Evolutionary conservation across 2,888 invertebrate species (phyloP).

Genomic region (Galerucella pusilla): DNA sequence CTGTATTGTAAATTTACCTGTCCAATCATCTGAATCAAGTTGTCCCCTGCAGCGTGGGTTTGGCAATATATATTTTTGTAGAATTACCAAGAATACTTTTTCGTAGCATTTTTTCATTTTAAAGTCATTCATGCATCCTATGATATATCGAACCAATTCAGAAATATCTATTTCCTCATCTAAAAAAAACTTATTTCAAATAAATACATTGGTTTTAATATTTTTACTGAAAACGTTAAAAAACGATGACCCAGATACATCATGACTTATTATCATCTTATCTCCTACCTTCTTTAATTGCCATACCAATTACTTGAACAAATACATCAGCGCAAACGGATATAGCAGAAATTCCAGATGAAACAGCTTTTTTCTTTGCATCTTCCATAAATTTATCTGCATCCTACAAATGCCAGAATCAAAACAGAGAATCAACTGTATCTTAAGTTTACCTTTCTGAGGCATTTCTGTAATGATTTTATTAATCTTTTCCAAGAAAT

Average conservation of each 20-base stretch:
- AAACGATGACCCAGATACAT: neutral
- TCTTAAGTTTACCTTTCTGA: slow-evolving; percentile 47
- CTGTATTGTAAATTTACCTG: slow-evolving; percentile 62
- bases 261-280: neutral
- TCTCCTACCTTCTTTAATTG: slow-evolving; percentile 47
- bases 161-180: slow-evolving; percentile 47
- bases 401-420: slow-evolving; percentile 42
- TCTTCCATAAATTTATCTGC: slow-evolving; percentile 47
- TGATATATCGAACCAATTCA: slow-evolving; percentile 49
- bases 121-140: slow-evolving; percentile 50
- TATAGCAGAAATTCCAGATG: slow-evolving; percentile 30
- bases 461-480: slow-evolving; percentile 45
- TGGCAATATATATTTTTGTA: slow-evolving; percentile 69
- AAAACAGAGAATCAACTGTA: neutral
- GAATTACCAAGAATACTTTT: slow-evolving; percentile 69
- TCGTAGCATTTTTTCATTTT: slow-evolving; percentile 61
- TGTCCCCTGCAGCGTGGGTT: slow-evolving; percentile 67
- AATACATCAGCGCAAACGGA: slow-evolving; percentile 47
- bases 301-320: slow-evolving; percentile 46
- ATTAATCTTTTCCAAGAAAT: slow-evolving; percentile 47
- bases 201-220: neutral
- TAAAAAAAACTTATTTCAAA: slow-evolving; percentile 27
- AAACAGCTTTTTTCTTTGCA: slow-evolving; percentile 45
- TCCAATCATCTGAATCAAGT: slow-evolving; percentile 69
- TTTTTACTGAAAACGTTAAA: too few species aligned